Evolutionary conservation across 2,888 invertebrate genomes (phyloP).

Genomic region (Synergus umbraculus): DNA sequence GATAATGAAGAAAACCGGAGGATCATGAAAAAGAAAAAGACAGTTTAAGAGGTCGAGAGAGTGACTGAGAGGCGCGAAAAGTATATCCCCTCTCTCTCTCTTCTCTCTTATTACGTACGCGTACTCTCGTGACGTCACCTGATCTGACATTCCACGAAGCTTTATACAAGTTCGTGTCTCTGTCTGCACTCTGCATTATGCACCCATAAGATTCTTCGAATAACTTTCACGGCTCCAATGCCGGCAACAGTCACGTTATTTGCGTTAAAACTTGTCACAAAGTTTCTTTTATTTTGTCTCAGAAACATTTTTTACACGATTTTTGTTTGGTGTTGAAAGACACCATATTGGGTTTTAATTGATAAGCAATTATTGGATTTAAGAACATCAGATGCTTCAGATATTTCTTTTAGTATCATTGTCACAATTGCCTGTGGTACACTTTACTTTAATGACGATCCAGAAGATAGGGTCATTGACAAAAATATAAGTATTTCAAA

Average conservation of each 20-base stretch:
- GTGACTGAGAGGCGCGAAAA: conserved; percentile 47
- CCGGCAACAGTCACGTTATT: conserved; percentile 31
- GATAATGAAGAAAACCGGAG: conserved; percentile 14
- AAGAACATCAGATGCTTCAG: not conserved
- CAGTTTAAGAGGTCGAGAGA: conserved; percentile 46
- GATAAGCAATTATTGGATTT: not conserved
- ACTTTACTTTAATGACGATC: too few species aligned
- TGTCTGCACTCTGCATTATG: conserved; percentile 55
- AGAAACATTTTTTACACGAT: not conserved
- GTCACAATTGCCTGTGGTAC: too few species aligned
- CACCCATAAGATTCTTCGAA: conserved; percentile 57
- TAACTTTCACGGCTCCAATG: conserved; percentile 40
- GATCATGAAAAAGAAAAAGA: conserved; percentile 30
- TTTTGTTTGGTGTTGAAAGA: not conserved
- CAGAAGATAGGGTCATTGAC: too few species aligned
- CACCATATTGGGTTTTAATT: conserved; percentile 21
- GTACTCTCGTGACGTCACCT: conserved; percentile 64
- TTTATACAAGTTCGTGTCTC: conserved; percentile 50
- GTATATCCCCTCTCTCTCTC: conserved; percentile 49
- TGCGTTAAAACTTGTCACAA: conserved; percentile 12
- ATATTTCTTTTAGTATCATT: too few species aligned
- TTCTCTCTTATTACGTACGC: conserved; percentile 53
- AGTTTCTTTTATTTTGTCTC: conserved; percentile 2
- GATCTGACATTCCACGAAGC: conserved; percentile 65
- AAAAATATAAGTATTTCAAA: too few species aligned